Percentiles rank a stretch among this genome's conserved stretches.
Evolutionary conservation across 2,113 vertebrate genomes (phyloP).

Genomic region (Crotalus tigris): DNA sequence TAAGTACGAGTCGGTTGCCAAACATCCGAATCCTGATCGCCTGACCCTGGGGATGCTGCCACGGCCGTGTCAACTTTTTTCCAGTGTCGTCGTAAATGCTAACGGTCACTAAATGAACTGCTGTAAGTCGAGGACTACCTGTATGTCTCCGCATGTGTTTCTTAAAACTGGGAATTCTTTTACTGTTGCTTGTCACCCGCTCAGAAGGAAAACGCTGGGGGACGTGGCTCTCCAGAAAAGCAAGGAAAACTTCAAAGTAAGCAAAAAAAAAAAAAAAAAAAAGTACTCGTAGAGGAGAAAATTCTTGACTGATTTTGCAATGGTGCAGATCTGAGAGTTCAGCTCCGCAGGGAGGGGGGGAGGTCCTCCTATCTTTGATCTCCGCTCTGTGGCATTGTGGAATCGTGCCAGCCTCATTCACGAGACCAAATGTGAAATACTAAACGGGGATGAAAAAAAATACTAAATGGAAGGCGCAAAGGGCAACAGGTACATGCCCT

Average conservation of each 20-base stretch:
- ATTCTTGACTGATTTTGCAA: neutral
- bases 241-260: neutral
- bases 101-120: neutral
- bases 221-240: neutral
- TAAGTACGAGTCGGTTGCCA: neutral
- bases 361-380: neutral
- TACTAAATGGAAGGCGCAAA: neutral
- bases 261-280: neutral
- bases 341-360: neutral
- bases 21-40: neutral
- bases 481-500: neutral
- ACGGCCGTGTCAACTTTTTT: neutral
- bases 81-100: neutral
- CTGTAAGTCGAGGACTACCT: neutral
- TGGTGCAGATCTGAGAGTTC: neutral
- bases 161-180: neutral
- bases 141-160: neutral
- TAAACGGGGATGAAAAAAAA: neutral
- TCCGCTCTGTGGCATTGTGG: fast-evolving
- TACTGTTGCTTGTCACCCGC: neutral
- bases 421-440: neutral
- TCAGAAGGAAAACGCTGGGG: neutral
- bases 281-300: neutral
- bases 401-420: neutral
- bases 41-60: neutral